Evolutionary conservation across 2,888 invertebrate species (phyloP).

Genomic region (Watsonalla cultraria): DNA sequence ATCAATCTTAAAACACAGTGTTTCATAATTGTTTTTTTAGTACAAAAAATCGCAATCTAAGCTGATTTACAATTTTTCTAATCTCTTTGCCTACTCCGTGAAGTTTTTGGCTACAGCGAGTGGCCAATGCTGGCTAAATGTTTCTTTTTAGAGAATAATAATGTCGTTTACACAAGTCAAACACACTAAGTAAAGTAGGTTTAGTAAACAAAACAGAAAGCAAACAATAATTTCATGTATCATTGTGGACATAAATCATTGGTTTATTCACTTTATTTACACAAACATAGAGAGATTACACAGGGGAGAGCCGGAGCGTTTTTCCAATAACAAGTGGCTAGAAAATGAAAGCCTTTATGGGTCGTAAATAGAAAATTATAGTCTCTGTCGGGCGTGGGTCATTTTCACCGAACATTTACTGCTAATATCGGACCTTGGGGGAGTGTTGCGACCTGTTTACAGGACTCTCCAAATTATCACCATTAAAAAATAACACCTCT

Average conservation of each 20-base stretch:
- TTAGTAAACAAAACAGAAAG: neutral
- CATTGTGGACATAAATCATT: slow-evolving; percentile 23
- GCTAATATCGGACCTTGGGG: slow-evolving; percentile 31
- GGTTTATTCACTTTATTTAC: slow-evolving; percentile 37
- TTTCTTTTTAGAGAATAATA: too few relatives aligned
- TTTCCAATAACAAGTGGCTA: slow-evolving; percentile 59
- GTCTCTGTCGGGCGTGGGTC: slow-evolving; percentile 38
- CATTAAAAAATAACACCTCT: neutral
- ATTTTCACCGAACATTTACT: slow-evolving; percentile 43
- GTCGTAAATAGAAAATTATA: slow-evolving; percentile 64
- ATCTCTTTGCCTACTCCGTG: too few relatives aligned
- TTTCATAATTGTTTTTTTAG: too few relatives aligned
- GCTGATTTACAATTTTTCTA: too few relatives aligned
- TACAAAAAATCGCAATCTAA: too few relatives aligned
- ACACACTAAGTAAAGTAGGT: neutral
- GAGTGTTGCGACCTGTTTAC: slow-evolving; percentile 4
- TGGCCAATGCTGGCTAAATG: too few relatives aligned
- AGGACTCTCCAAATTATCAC: neutral
- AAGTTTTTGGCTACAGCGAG: too few relatives aligned
- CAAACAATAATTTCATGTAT: slow-evolving; percentile 5
- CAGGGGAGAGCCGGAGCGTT: slow-evolving; percentile 28
- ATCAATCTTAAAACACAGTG: too few relatives aligned
- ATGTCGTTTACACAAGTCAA: neutral
- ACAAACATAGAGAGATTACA: slow-evolving; percentile 34
- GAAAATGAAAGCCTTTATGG: slow-evolving; percentile 61